A percentile compares a stretch with the other conserved stretches of the same genome.
phyloP scores from a whole-genome alignment of 2,797 vertebrate genomes.

The Myotis pilosus region DNA sequence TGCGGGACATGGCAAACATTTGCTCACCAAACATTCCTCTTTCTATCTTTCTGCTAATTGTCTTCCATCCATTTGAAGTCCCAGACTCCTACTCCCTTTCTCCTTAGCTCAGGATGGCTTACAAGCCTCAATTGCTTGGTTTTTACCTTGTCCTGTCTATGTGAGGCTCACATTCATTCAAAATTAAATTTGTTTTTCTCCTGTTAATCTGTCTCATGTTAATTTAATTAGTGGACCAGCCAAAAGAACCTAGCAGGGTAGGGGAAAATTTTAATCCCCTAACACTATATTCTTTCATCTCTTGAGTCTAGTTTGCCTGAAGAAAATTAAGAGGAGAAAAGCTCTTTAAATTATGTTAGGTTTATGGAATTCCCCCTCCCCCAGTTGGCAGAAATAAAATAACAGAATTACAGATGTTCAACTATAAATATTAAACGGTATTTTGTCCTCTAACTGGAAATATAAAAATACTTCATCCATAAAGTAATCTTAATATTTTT shows the following conservation, averaged over 20 bases:
- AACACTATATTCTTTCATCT: conserved; percentile 25
- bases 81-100: background rate
- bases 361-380: background rate
- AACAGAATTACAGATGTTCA: background rate
- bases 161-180: background rate
- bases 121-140: background rate
- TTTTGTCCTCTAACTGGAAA: conserved; percentile 49
- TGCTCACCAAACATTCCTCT: background rate
- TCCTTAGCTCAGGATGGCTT: background rate
- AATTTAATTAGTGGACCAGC: background rate
- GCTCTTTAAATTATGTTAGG: conserved; percentile 30
- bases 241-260: background rate
- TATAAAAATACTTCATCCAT: conserved; percentile 39
- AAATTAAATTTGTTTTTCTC: background rate
- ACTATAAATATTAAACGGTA: conserved; percentile 40
- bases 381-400: conserved; percentile 30
- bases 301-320: conserved; percentile 30
- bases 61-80: background rate
- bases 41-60: background rate
- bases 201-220: background rate
- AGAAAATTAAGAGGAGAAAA: conserved; percentile 43
- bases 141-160: background rate
- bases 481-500: conserved; percentile 38
- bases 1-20: too few relatives aligned
- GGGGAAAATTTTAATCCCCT: background rate